phyloP scores from a whole-genome alignment of 2,113 vertebrate genomes.

The Sminthopsis crassicaudata region DNA sequence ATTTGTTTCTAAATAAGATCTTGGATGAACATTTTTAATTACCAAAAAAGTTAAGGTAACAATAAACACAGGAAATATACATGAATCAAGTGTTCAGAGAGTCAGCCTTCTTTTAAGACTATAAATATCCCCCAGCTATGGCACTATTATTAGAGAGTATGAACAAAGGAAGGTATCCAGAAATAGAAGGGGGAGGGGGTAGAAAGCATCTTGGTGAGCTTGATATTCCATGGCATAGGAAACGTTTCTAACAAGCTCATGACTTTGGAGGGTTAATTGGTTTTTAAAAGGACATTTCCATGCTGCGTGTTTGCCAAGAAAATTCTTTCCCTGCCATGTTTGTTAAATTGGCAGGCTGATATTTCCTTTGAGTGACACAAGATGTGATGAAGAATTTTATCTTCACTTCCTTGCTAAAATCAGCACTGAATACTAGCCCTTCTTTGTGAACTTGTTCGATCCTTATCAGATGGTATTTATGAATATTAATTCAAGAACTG shows the following conservation, averaged over 20 bases:
- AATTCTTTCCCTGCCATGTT: constrained; percentile 86
- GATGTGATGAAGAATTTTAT: constrained; percentile 82
- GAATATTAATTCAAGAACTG: neutral
- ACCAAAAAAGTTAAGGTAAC: constrained; percentile 81
- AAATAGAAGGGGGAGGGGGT: constrained; percentile 89
- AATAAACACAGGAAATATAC: constrained; percentile 93
- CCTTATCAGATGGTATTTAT: constrained; percentile 50
- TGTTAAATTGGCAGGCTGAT: constrained; percentile 80
- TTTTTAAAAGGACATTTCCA: constrained; percentile 85
- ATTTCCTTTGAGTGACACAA: constrained; percentile 80
- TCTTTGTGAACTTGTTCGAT: constrained; percentile 69
- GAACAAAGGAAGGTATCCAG: constrained; percentile 95
- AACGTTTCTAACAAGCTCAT: constrained; percentile 81
- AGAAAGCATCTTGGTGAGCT: constrained; percentile 85
- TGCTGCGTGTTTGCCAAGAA: constrained; percentile 82
- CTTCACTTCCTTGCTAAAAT: constrained; percentile 74
- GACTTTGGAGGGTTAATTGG: constrained; percentile 82
- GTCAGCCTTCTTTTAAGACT: constrained; percentile 86
- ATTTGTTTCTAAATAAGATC: constrained; percentile 86
- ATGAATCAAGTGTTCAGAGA: constrained; percentile 91
- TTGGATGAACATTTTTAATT: constrained; percentile 84
- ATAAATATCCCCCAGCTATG: constrained; percentile 90
- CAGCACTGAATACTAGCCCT: constrained; percentile 7
- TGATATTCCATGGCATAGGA: constrained; percentile 88
- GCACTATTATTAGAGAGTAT: constrained; percentile 93